These are phyloP conservation scores for Lasioglossum vierecki DNA, from an alignment of 2,888 invertebrate genomes.

Conservation along the genomic window DNA sequence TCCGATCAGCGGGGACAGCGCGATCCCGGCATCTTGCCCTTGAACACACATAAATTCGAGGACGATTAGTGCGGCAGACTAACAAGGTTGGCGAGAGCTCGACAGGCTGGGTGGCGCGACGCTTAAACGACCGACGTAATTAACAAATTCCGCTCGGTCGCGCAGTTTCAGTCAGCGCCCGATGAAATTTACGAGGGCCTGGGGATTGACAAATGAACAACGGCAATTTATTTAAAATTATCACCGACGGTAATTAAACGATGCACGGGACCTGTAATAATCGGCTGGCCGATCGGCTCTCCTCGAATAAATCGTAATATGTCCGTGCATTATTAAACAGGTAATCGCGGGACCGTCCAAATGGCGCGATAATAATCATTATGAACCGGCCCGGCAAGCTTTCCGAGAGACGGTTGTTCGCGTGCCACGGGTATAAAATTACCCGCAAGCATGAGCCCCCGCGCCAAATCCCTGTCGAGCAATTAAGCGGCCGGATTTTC, in stretches of 20 bases:
- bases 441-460: background rate
- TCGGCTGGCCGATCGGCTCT: slow-evolving; percentile 36
- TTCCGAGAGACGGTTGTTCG: slow-evolving; percentile 13
- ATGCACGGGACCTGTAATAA: slow-evolving; percentile 45
- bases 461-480: slow-evolving; percentile 17
- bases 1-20: slow-evolving; percentile 86
- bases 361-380: slow-evolving; percentile 53
- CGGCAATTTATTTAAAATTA: slow-evolving; percentile 57
- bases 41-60: slow-evolving; percentile 58
- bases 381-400: slow-evolving; percentile 35
- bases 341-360: slow-evolving; percentile 22
- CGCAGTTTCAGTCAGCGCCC: slow-evolving; percentile 20
- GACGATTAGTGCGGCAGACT: slow-evolving; percentile 10
- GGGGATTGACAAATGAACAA: slow-evolving; percentile 59
- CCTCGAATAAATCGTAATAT: slow-evolving; percentile 48
- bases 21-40: slow-evolving; percentile 86
- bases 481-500: slow-evolving; percentile 15
- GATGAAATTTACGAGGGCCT: slow-evolving; percentile 50
- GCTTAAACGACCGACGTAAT: slow-evolving; percentile 50
- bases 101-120: background rate
- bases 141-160: slow-evolving; percentile 45
- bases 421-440: background rate
- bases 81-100: background rate
- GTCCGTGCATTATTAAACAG: slow-evolving; percentile 50
- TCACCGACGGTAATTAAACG: slow-evolving; percentile 51